Percentiles rank a stretch among this genome's conserved stretches.
These are phyloP conservation scores for Trinectes maculatus DNA, from an alignment of 2,113 vertebrate genomes.

Conservation along the genomic window DNA sequence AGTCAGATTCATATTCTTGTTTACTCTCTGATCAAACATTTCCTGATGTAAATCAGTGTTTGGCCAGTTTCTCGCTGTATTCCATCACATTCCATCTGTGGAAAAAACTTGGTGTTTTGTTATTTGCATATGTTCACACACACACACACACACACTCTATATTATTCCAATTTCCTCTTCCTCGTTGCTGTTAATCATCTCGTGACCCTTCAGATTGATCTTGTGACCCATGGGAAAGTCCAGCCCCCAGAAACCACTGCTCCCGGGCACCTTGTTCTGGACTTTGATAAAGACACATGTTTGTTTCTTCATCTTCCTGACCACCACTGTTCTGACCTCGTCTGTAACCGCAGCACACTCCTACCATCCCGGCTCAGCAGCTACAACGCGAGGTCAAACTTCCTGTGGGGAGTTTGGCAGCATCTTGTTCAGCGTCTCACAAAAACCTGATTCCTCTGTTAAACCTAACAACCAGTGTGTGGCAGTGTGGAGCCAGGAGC, in stretches of 20 bases:
- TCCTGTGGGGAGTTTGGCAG: slow-evolving; percentile 56
- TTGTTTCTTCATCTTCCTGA: background rate
- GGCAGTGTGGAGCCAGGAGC: slow-evolving; percentile 28
- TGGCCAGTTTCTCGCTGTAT: too few relatives aligned
- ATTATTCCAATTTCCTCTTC: background rate
- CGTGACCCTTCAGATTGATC: background rate
- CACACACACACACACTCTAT: too few relatives aligned
- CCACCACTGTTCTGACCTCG: slow-evolving; percentile 11
- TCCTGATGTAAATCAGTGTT: too few relatives aligned
- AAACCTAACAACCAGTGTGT: slow-evolving; percentile 39
- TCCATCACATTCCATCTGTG: too few relatives aligned
- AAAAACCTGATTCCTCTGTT: slow-evolving; percentile 45
- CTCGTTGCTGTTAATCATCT: slow-evolving; percentile 6
- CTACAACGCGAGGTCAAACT: slow-evolving; percentile 47
- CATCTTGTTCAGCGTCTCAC: slow-evolving; percentile 42
- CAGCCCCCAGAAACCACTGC: background rate
- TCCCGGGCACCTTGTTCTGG: background rate
- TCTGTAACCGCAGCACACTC: slow-evolving; percentile 18
- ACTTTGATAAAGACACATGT: slow-evolving; percentile 13
- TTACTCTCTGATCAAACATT: too few relatives aligned
- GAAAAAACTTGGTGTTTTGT: too few relatives aligned
- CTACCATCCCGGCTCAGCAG: slow-evolving; percentile 34
- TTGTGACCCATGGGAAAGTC: background rate
- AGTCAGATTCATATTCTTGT: too few relatives aligned
- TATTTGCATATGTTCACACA: too few relatives aligned